Conservation (phyloP, 2,113 vertebrate species). For the Camelus dromedarius region DNA sequence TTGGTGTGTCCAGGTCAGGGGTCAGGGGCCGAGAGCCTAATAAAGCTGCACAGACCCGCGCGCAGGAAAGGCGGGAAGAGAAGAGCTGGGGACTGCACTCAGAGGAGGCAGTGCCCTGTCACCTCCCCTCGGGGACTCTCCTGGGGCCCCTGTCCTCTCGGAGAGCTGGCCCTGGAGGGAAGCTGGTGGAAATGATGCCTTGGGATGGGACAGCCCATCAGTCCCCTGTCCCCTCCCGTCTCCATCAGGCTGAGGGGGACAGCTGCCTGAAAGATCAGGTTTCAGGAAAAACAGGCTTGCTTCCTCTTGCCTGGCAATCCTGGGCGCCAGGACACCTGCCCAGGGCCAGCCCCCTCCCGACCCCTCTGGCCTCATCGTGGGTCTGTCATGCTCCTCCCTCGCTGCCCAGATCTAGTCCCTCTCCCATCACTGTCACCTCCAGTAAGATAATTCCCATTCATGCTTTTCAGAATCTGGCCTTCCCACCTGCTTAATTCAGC, state of each 20-base stretch:
- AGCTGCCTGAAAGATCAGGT: conserved; percentile 62
- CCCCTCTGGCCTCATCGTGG: not conserved
- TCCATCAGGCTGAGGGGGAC: not conserved
- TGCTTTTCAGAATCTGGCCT: conserved; percentile 43
- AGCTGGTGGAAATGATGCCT: not conserved
- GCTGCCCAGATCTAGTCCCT: not conserved
- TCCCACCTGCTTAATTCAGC: conserved; percentile 6
- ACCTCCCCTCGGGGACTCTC: not conserved
- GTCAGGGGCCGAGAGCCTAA: not conserved
- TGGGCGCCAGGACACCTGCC: conserved; percentile 17
- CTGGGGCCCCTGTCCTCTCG: not conserved
- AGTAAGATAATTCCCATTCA: conserved; percentile 40
- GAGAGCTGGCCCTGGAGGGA: not conserved
- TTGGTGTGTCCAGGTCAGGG: not conserved
- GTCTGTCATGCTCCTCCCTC: not conserved
- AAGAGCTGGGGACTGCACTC: not conserved
- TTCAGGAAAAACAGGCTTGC: conserved; percentile 54
- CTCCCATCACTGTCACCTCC: conserved; percentile 45
- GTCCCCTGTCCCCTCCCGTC: not conserved
- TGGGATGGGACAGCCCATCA: not conserved
- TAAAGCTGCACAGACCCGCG: not conserved
- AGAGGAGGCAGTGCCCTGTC: not conserved
- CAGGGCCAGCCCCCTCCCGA: not conserved
- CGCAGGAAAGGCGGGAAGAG: not conserved
- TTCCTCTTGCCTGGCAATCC: not conserved